A percentile compares a stretch with the other conserved stretches of the same genome.
Conservation (phyloP, 2,113 vertebrate species). For the Motacilla alba region DNA sequence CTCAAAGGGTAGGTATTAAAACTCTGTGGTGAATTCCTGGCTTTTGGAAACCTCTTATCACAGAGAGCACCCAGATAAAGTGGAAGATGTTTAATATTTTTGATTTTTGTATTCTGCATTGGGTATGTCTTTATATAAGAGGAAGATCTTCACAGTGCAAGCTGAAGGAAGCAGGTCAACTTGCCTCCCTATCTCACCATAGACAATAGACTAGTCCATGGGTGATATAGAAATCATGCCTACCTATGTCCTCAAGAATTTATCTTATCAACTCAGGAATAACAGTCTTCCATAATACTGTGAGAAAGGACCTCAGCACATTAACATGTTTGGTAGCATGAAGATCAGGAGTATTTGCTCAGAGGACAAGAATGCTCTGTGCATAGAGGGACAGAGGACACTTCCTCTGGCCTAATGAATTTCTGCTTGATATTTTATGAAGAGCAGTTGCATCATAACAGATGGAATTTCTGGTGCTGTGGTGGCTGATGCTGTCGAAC, state of each 20-base stretch:
- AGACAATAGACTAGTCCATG: neutral
- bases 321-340: fast-evolving
- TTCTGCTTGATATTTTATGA: neutral
- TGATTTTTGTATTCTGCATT: neutral
- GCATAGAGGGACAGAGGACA: neutral
- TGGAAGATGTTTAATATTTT: neutral
- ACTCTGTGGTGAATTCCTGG: neutral
- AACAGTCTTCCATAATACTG: neutral
- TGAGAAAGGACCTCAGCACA: neutral
- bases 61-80: neutral
- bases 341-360: neutral
- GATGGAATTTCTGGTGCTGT: neutral
- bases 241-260: neutral
- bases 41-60: neutral
- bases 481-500: fast-evolving
- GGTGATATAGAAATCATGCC: neutral
- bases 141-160: neutral
- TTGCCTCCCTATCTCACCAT: neutral
- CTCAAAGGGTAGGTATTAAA: neutral
- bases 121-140: neutral
- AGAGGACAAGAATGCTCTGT: neutral
- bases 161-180: neutral
- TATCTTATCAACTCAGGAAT: neutral
- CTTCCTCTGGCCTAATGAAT: neutral
- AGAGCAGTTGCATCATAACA: neutral